Conservation (phyloP, 2,797 vertebrate genomes). For the Distichodus sexfasciatus region DNA sequence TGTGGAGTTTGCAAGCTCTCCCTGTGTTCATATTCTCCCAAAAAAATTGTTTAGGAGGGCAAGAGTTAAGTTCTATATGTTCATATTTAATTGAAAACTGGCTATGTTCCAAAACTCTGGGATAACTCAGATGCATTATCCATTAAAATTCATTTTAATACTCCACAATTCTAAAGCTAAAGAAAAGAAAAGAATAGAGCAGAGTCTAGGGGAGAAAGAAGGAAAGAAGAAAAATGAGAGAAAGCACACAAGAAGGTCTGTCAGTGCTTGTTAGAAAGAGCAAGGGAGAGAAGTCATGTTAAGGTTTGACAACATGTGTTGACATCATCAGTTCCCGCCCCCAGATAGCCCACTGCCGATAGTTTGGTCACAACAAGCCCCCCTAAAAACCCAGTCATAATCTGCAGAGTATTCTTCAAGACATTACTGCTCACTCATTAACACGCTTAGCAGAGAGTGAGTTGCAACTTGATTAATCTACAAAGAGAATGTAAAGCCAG, state of each 20-base stretch:
- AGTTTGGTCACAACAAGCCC: constrained; percentile 58
- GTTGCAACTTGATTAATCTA: constrained; percentile 2
- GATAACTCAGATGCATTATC: too few relatives aligned
- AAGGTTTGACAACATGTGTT: constrained; percentile 32
- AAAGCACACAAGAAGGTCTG: background rate
- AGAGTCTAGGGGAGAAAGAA: background rate
- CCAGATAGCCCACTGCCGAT: constrained; percentile 68
- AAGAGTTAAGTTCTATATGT: too few relatives aligned
- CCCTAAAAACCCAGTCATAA: constrained; percentile 17
- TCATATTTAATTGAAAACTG: too few relatives aligned
- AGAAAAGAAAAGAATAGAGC: background rate
- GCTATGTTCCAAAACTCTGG: too few relatives aligned
- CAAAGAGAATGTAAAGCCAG: background rate
- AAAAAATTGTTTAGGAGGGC: too few relatives aligned
- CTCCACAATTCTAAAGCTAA: too few relatives aligned
- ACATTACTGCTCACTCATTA: constrained; percentile 7
- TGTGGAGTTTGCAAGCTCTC: too few relatives aligned
- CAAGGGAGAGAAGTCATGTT: constrained; percentile 5
- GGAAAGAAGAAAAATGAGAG: background rate
- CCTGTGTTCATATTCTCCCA: too few relatives aligned
- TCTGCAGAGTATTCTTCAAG: constrained; percentile 9
- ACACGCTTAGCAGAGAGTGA: constrained; percentile 12
- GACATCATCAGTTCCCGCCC: constrained; percentile 66
- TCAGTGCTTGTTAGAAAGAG: background rate
- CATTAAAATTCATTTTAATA: too few relatives aligned